Evolutionary conservation across 2,113 vertebrate species (phyloP), one percentile per base, ranked within the genome.

Genomic region (Ascaphus truei): DNA sequence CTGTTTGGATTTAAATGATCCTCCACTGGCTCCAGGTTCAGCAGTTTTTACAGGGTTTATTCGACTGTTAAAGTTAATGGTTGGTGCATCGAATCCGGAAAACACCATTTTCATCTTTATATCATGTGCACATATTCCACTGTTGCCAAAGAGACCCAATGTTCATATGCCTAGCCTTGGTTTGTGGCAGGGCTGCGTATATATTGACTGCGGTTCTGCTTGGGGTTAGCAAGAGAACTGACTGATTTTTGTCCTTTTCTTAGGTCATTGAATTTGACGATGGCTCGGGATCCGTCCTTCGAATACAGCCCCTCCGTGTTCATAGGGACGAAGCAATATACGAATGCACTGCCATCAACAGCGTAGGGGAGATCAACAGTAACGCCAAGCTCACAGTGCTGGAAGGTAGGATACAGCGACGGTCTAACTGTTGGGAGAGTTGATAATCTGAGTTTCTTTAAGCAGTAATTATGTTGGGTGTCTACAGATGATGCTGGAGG

Each of bases 241-340:
- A 5, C 50, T 62, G 29, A 34, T 73, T 37, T 48, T 5, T 65
- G 81, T 68, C 72, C 1, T 2, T 63, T 67, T 3, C 25, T 67
- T 43, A 98, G 96, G 96, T 98, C 50, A 96, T 97, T 2, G 95
- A 98, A 85, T 98, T 99, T 63, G 95, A 96, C 12, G 95, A 98
- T 1, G 94, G 95, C 22, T 95, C 94, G 0, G 96, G 95, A 55
- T 98, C 96, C 0, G 95, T 99, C 62, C 88, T 99, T 45, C 89
- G 96, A 60, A 99, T 99, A 83, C 96, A 99, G 79, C 96, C 96
- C 0, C 76, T 99, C 66, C 88, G 95, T 31, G 92, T 93, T 7
- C 93, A 96, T 75, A 88, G 96, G 3, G 96, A 99, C 1, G 96
- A 99, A 80, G 96, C 96, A 12, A 94, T 98, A 81, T 98, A 99